A percentile compares a stretch with the other conserved stretches of the same genome.
These are phyloP conservation scores for Atta texana DNA, from an alignment of 1,140 invertebrate genomes.

Conservation along the genomic window DNA sequence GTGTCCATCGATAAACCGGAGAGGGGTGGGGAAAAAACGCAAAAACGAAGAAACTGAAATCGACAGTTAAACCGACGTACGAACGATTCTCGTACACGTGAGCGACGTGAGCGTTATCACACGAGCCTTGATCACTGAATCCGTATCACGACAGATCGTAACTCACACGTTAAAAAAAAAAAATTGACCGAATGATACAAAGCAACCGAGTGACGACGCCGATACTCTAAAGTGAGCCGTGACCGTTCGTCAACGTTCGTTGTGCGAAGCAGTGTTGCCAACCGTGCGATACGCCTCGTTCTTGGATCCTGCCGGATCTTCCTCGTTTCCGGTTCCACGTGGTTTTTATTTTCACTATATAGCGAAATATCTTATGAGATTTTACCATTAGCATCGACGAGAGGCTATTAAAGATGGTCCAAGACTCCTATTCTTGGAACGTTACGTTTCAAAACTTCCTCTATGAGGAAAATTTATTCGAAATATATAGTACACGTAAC, in stretches of 20 bases:
- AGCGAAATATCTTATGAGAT: too few species aligned
- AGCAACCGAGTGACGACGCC: conserved; percentile 15
- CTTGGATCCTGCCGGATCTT: too few species aligned
- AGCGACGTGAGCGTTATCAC: background rate
- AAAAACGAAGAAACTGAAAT: conserved; percentile 53
- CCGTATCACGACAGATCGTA: background rate
- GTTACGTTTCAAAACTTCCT: too few species aligned
- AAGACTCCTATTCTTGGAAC: too few species aligned
- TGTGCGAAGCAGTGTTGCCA: conserved; percentile 13
- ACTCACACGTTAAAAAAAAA: conserved; percentile 45
- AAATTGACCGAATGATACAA: background rate
- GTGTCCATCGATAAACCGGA: conserved; percentile 37
- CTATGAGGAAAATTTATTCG: too few species aligned
- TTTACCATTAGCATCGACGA: too few species aligned
- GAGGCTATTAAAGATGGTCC: too few species aligned
- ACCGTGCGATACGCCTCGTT: background rate
- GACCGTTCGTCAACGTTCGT: background rate
- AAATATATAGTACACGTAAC: too few species aligned
- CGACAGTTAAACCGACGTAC: conserved; percentile 12
- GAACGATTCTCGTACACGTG: background rate
- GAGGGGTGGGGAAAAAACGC: conserved; percentile 6
- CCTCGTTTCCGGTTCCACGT: too few species aligned
- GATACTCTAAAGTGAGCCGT: background rate
- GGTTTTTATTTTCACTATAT: too few species aligned
- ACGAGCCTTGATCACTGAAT: background rate